Evolutionary conservation across 2,888 invertebrate genomes (phyloP), one percentile per base, ranked within the genome.

Genomic region (Drosophila rellima): DNA sequence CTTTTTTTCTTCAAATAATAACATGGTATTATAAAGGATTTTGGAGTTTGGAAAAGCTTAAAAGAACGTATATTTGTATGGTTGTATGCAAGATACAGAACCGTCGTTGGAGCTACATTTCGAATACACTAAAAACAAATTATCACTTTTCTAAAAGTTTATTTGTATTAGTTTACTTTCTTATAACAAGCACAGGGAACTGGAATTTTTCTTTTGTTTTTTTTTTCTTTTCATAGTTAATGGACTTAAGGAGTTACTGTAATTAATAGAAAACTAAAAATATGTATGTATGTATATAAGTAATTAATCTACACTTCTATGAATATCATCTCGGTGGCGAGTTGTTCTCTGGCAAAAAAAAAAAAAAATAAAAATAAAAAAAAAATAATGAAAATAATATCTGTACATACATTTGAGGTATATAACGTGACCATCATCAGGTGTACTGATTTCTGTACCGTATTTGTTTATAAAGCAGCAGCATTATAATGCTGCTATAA

Each of bases 261-360:
- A 26, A 66, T 61, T 68, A 56, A 55, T 71, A 44, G 65, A 79
- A 67, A 88, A 82, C 70, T 74, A 64, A 51, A 79, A 74, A 67
- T 61, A 67, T n/a, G n/a, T 71, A 56, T 59, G 60, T 64, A 48
- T 35, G 23, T 50, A 8, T 39, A 40, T 57, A 47, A 37, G 26
- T 17, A 50, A 26, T 61, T 61, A 74, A 45, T 70, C 86, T 88
- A 85, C 55, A 79, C 60, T 61, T 65, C 57, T 76, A 88, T 74
- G 81, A 78, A 83, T 86, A 83, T 87, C 75, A 83, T 86, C 82
- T 83, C 82, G 84, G 87, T 83, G 83, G 87, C 82, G 89, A 83
- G 89, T 86, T 86, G 70, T 86, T 88, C 83, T 88, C 87, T 86
- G 67, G 74, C 73, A 70, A 69, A 83, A 74, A 48, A 60, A 61